Evolutionary conservation across 2,113 vertebrate genomes (phyloP).

Genomic region (Prolemur simus): DNA sequence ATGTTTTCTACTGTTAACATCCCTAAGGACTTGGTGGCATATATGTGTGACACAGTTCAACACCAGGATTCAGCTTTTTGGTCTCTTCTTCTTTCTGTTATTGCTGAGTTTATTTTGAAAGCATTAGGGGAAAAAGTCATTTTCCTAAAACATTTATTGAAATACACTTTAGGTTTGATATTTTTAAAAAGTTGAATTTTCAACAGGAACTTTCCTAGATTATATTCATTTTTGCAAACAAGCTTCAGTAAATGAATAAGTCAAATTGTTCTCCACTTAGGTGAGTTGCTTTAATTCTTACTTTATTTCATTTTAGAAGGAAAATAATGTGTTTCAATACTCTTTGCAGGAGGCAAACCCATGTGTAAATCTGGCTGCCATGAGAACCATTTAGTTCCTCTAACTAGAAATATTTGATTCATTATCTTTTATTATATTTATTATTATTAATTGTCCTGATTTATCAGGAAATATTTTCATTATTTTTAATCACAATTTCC

Average conservation of each 20-base stretch:
- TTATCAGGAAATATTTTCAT: neutral
- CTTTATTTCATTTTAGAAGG: neutral
- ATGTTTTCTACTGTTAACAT: neutral
- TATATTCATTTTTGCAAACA: neutral
- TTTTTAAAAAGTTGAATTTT: neutral
- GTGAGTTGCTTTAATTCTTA: neutral
- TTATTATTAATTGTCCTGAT: neutral
- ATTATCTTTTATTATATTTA: neutral
- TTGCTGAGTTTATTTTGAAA: neutral
- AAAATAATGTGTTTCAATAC: neutral
- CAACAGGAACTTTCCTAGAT: neutral
- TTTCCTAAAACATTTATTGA: neutral
- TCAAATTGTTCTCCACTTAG: neutral
- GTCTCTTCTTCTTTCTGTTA: neutral
- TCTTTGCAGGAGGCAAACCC: neutral
- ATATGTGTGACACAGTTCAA: neutral
- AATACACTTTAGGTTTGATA: neutral
- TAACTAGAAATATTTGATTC: neutral
- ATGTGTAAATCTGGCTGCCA: neutral
- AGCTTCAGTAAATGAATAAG: neutral
- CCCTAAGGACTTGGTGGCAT: neutral
- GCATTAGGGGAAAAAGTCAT: neutral
- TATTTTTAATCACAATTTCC: neutral
- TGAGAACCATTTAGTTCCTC: fast-evolving
- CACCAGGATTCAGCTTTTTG: neutral